Conservation (phyloP, 2,113 vertebrate genomes). For the Ciconia maguari region DNA sequence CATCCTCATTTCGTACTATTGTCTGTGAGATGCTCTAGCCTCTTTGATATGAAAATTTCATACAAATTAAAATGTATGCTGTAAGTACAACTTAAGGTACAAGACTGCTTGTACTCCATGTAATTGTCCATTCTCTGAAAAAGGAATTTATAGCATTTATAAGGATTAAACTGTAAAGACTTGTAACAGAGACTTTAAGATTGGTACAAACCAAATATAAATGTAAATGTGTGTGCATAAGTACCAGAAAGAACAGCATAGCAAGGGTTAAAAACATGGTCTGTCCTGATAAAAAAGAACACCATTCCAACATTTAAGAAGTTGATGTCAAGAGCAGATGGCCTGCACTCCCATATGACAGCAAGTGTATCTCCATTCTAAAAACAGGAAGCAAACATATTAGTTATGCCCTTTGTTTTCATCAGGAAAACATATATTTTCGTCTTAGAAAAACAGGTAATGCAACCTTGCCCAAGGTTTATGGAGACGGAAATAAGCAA, state of each 20-base stretch:
- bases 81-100: neutral
- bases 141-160: neutral
- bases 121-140: neutral
- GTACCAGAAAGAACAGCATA: neutral
- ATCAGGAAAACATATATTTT: neutral
- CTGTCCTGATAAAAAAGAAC: neutral
- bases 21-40: neutral
- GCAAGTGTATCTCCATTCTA: neutral
- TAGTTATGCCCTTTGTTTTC: neutral
- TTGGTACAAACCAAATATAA: neutral
- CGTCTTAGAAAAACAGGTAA: neutral
- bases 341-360: neutral
- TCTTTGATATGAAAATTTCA: neutral
- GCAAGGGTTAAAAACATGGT: neutral
- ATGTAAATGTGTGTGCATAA: neutral
- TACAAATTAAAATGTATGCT: neutral
- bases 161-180: neutral
- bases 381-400: neutral
- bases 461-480: neutral
- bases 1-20: neutral
- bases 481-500: neutral
- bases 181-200: neutral
- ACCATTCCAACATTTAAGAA: neutral
- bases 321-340: neutral
- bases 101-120: neutral